Conservation (phyloP, 2,888 invertebrate species). For the Lordiphosa andalusiaca region DNA sequence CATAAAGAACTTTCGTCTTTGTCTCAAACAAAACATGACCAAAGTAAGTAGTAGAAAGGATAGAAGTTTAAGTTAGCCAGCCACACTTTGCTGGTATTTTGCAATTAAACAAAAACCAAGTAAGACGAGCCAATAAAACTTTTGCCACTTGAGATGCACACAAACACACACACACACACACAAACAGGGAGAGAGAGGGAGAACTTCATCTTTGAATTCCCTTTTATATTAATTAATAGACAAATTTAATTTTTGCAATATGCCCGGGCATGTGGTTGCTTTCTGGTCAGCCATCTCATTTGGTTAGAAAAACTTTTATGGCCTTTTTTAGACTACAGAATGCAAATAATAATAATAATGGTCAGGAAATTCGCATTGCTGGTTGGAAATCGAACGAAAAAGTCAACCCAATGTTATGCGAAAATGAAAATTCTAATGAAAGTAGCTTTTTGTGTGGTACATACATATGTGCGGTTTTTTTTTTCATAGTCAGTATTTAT, state of each 20-base stretch:
- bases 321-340: too few species aligned
- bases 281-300: too few species aligned
- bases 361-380: too few species aligned
- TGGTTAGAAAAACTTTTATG: too few species aligned
- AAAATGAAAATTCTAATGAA: too few species aligned
- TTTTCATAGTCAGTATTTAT: too few species aligned
- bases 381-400: too few species aligned
- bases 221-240: slow-evolving; percentile 42
- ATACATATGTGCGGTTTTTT: too few species aligned
- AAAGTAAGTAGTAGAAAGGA: slow-evolving; percentile 19
- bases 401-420: too few species aligned
- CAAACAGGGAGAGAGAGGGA: neutral
- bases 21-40: slow-evolving; percentile 17
- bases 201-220: slow-evolving; percentile 24
- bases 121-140: slow-evolving; percentile 45
- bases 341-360: too few species aligned
- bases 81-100: slow-evolving; percentile 39
- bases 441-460: too few species aligned
- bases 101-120: slow-evolving; percentile 45
- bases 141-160: slow-evolving; percentile 33
- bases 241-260: slow-evolving; percentile 39
- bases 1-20: slow-evolving; percentile 41
- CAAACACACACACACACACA: neutral
- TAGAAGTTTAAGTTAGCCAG: slow-evolving; percentile 37
- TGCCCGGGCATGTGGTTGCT: too few species aligned